Evolutionary conservation across 2,888 invertebrate genomes (phyloP), one percentile per base, ranked within the genome.

Genomic region (Xylophagus ater): DNA sequence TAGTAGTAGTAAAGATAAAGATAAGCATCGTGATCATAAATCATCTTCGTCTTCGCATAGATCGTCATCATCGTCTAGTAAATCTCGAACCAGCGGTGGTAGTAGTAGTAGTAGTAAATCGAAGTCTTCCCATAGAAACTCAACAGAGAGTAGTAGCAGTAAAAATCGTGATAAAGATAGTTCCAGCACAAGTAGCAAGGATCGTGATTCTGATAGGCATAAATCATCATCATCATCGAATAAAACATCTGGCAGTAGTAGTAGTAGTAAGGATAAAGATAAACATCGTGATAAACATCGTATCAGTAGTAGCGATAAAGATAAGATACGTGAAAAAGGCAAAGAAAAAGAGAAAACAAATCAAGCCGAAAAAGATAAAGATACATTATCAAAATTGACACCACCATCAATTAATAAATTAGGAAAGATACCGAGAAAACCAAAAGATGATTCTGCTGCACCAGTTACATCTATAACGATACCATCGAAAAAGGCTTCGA

Each of bases 381-480:
- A 74, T 19, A 76, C 75, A 8, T 67, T 79, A 30, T 74, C 78
- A 20, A 81, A 81, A 58, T 56, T 76, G 7, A 72, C 73, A 53
- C 71, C 76, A 5, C 77, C 76, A 37, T 74, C 80, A 15, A 68
- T 84, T 41, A 77, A 78, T 50, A 83, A 81, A 65, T 61, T 85
- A 18, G 82, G 82, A 1, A 80, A 81, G 64, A 85, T 85, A 52
- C 84, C 85, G 1, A 86, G 80, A 62, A 75, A 83, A 52, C 68
- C 73, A 18, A 56, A 58, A 23, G 66, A 67, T 13, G 66, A 66
- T n/a, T 40, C 37, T 2, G 39, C 49, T 4, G 39, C 30, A 13
- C 47, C 52, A 24, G 46, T 48, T 18, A 57, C 57, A 41, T 64
- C 69, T 37, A 60, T 60, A 32, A 51, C 57, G 10, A 66, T 62